Percentiles rank a stretch among this genome's conserved stretches.
phyloP scores from a whole-genome alignment of 2,888 invertebrate species.

The Hemithea aestivaria region DNA sequence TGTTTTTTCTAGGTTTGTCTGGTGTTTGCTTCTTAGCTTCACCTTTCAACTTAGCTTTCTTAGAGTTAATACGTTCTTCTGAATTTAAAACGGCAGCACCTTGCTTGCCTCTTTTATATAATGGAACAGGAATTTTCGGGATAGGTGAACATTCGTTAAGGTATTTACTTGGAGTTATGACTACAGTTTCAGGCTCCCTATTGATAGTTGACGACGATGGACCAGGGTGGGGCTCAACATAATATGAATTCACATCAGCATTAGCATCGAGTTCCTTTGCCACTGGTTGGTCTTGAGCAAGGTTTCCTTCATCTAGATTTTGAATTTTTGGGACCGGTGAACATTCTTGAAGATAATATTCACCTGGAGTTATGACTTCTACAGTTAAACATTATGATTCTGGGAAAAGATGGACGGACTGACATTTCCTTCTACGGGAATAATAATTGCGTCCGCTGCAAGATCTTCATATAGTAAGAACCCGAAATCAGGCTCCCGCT shows the following conservation, averaged over 20 bases:
- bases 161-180: constrained; percentile 18
- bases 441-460: constrained; percentile 10
- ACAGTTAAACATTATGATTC: constrained; percentile 6
- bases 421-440: constrained; percentile 7
- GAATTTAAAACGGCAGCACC: constrained; percentile 16
- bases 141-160: constrained; percentile 18
- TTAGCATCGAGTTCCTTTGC: constrained; percentile 4
- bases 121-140: constrained; percentile 20
- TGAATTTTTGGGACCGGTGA: constrained; percentile 19
- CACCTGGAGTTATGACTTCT: constrained; percentile 15
- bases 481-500: constrained; percentile 1
- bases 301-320: constrained; percentile 14
- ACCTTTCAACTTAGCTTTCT: constrained; percentile 18
- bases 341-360: constrained; percentile 18
- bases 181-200: constrained; percentile 5
- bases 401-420: constrained; percentile 7
- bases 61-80: constrained; percentile 18
- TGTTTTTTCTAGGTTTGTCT: constrained; percentile 14
- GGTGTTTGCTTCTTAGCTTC: constrained; percentile 12
- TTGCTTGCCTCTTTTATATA: constrained; percentile 23
- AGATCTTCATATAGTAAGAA: constrained; percentile 6
- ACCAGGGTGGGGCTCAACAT: constrained; percentile 12
- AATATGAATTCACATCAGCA: constrained; percentile 10
- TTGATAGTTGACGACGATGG: constrained; percentile 13
- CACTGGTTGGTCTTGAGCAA: constrained; percentile 9